Percentiles rank a stretch among this genome's conserved stretches.
These are phyloP conservation scores for Terebella lapidaria DNA, from an alignment of 2,888 invertebrate species.

Conservation along the genomic window DNA sequence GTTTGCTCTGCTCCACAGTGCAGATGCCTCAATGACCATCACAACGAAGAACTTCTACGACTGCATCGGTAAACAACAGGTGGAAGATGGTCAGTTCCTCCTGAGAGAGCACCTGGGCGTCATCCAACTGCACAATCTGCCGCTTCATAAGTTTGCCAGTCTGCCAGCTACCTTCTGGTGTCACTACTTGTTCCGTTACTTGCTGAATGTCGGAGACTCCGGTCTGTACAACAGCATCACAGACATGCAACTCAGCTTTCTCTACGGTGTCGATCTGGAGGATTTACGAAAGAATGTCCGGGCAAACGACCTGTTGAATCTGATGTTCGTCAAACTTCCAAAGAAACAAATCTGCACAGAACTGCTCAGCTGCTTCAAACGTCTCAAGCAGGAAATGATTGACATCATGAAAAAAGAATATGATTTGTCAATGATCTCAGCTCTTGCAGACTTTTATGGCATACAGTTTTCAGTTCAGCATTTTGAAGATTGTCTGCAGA, in stretches of 20 bases:
- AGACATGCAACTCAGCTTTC: slow-evolving; percentile 7
- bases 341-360: slow-evolving; percentile 1
- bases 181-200: slow-evolving; percentile 13
- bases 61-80: slow-evolving; percentile 7
- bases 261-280: slow-evolving; percentile 17
- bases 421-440: too few relatives aligned
- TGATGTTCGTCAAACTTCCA: slow-evolving; percentile 13
- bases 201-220: slow-evolving; percentile 16
- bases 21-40: neutral
- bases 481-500: too few relatives aligned
- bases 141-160: neutral
- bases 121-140: slow-evolving; percentile 9
- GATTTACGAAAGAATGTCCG: slow-evolving; percentile 4
- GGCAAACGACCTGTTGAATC: neutral
- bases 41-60: slow-evolving; percentile 7
- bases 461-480: too few relatives aligned
- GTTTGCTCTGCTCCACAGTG: slow-evolving; percentile 8
- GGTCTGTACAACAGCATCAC: slow-evolving; percentile 16
- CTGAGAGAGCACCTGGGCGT: slow-evolving; percentile 12
- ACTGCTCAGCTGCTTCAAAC: too few relatives aligned
- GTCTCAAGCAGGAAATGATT: too few relatives aligned
- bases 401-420: too few relatives aligned
- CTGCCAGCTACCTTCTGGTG: slow-evolving; percentile 13
- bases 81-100: slow-evolving; percentile 9
- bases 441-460: too few relatives aligned